Base-by-base conservation (phyloP, 2,797 vertebrate species). In the Myotis pilosus region DNA sequence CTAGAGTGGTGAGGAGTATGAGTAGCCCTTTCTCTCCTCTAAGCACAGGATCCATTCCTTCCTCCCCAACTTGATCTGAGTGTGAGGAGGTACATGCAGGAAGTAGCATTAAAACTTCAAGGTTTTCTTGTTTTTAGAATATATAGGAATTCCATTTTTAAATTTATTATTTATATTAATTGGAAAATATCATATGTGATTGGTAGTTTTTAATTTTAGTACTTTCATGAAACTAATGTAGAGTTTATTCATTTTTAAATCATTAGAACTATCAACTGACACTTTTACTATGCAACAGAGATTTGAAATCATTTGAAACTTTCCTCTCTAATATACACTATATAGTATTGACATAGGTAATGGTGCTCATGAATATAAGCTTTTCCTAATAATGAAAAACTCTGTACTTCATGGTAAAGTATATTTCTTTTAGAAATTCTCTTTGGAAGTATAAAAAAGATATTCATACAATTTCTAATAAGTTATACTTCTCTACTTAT, bases 321-420 rank as follows among this genome's bases (percentile, higher is more conserved):
- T 53, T 19, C 15, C 60, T 78, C 44, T 44, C 22, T 92, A 92
- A 69, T 28, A 57, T 41, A 28, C 6, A 53, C 8, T 94, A 6
- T 19, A 80, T 44, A 74, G 49, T 71, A 17, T 82, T 92, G 68
- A 94, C 81, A 49, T 92, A 92, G 49, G 93, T 68, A 36, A 33
- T 60, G 33, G 13, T 80, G 5, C 71, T 95, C 38, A 92, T 95
- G 36, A 95, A 95, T 94, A 87, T 90, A 86, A 85, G 28, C 78
- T 72, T 89, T 95, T 79, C 38, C 15, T 76, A 94, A 93, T 88
- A 92, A 95, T 93, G 95, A 89, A 82, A 91, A 76, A 62, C n/a
- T 87, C 69, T 81, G 5, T 66, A 41, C 83, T 28, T 84, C 64
- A 83, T 55, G 12, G 3, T 60, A 66, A 92, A 92, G 47, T 44